Evolutionary conservation across 2,113 vertebrate species (phyloP).

Genomic region (Rhinoderma darwinii): DNA sequence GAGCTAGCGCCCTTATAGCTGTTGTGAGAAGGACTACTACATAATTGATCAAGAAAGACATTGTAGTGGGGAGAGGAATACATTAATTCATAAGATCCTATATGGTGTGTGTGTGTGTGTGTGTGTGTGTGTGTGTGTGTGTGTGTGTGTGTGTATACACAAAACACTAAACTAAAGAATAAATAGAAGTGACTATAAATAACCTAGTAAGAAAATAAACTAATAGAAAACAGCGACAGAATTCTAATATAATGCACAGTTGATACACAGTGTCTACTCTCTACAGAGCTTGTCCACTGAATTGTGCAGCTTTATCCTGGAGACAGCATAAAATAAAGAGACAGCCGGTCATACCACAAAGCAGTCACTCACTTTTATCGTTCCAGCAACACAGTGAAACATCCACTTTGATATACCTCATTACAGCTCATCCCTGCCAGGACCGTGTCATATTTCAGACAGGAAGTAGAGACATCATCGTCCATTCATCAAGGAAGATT

Average conservation of each 20-base stretch:
- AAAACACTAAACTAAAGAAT: too few relatives aligned
- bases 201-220: too few relatives aligned
- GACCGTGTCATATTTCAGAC: slow-evolving; percentile 1
- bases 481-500: not conserved
- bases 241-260: too few relatives aligned
- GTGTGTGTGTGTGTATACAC: too few relatives aligned
- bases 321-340: not conserved
- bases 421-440: not conserved
- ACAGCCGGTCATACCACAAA: not conserved
- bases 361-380: not conserved
- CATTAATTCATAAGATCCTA: too few relatives aligned
- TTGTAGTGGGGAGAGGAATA: too few relatives aligned
- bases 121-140: too few relatives aligned
- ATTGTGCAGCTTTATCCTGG: not conserved
- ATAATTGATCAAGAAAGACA: not conserved
- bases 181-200: too few relatives aligned
- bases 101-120: too few relatives aligned
- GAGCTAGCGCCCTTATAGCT: not conserved
- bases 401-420: slow-evolving; percentile 7
- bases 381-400: not conserved
- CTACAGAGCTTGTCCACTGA: not conserved
- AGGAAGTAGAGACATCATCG: not conserved
- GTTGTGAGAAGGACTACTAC: not conserved
- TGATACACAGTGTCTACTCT: too few relatives aligned
- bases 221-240: too few relatives aligned